Evolutionary conservation across 2,113 vertebrate species (phyloP).

Genomic region (Crotophaga sulcirostris): DNA sequence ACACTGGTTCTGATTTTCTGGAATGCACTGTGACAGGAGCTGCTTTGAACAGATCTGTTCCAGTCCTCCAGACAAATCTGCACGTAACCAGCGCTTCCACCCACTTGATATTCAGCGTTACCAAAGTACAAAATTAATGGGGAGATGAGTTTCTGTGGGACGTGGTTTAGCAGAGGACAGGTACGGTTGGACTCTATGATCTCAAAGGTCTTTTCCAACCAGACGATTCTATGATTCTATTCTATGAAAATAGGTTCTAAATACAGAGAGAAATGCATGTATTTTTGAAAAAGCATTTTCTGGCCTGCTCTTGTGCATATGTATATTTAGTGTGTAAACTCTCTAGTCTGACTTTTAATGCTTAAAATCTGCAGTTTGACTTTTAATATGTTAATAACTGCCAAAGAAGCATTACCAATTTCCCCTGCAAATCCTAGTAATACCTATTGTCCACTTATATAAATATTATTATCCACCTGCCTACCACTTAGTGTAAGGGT

Average conservation of each 20-base stretch:
- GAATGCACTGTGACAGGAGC: slow-evolving; percentile 81
- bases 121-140: slow-evolving; percentile 84
- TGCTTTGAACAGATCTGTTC: slow-evolving; percentile 83
- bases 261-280: not conserved
- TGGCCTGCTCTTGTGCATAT: not conserved
- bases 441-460: not conserved
- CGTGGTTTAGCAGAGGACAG: no score
- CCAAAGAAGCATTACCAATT: not conserved
- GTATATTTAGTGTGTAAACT: not conserved
- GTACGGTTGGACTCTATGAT: no score
- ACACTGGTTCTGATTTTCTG: slow-evolving; percentile 79
- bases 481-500: not conserved
- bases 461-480: not conserved
- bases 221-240: no score
- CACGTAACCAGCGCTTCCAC: slow-evolving; percentile 81
- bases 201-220: no score
- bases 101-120: slow-evolving; percentile 75
- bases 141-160: no score
- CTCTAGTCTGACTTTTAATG: not conserved
- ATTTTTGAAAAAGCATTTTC: not conserved
- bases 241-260: slow-evolving; percentile 82
- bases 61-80: slow-evolving; percentile 86
- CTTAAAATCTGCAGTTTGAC: not conserved
- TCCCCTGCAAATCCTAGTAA: not conserved
- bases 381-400: not conserved